Percentiles rank a stretch among this genome's conserved stretches.
Evolutionary conservation across 2,888 invertebrate species (phyloP).

Genomic region (Eretmocerus hayati): DNA sequence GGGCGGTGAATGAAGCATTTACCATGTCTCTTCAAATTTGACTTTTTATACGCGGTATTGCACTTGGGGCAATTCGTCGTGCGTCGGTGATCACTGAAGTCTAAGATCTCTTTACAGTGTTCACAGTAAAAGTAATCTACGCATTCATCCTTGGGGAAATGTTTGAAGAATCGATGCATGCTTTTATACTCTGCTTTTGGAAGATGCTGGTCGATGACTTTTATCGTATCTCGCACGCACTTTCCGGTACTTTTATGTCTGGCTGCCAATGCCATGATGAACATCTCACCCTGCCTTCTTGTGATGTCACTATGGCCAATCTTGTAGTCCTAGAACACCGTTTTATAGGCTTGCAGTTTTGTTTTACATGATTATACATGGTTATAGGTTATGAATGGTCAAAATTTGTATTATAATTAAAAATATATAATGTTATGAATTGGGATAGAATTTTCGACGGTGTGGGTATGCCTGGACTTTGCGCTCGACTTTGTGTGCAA

Average conservation of each 20-base stretch:
- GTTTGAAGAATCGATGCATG: slow-evolving; percentile 9
- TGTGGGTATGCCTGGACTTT: too few species aligned
- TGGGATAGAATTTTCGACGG: too few species aligned
- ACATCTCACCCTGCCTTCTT: background rate
- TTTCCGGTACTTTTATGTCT: too few species aligned
- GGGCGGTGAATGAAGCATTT: slow-evolving; percentile 8
- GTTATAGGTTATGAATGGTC: too few species aligned
- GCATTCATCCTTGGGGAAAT: background rate
- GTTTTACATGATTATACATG: too few species aligned
- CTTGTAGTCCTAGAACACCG: too few species aligned
- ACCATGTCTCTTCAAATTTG: background rate
- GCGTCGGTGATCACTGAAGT: background rate
- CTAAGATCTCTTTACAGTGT: slow-evolving; percentile 2
- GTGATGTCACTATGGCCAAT: background rate
- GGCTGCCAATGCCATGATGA: slow-evolving; percentile 1
- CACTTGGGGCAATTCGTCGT: background rate
- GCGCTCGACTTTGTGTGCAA: too few species aligned
- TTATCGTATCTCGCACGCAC: slow-evolving; percentile 1
- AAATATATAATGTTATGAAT: too few species aligned
- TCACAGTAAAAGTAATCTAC: slow-evolving; percentile 6
- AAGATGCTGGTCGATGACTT: slow-evolving; percentile 7
- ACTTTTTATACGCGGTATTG: background rate
- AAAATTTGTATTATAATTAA: too few species aligned
- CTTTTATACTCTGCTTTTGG: slow-evolving; percentile 4
- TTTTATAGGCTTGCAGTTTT: too few species aligned